A percentile compares a stretch with the other conserved stretches of the same genome.
These are phyloP conservation scores for Trididemnum miniatum DNA, from an alignment of 23 tunicate genomes.

Conservation along the genomic window DNA sequence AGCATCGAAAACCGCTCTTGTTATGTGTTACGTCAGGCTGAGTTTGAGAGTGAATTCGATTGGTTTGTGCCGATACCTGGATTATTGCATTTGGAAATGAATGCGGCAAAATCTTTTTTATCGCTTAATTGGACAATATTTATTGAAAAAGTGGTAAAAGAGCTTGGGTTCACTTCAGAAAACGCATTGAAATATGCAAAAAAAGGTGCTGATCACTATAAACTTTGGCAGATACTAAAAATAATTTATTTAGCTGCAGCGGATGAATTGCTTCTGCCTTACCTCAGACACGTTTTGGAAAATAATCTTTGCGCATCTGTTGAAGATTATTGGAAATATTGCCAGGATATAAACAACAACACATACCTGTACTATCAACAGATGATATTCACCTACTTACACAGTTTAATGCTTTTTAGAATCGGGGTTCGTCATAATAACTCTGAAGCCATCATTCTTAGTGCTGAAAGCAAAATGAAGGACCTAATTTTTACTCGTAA, in stretches of 20 bases:
- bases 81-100: background rate
- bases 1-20: background rate
- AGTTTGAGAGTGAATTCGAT: background rate
- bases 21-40: background rate
- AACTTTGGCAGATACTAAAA: background rate
- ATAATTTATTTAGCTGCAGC: background rate
- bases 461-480: constrained; percentile 7
- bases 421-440: constrained; percentile 16
- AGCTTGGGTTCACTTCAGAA: background rate
- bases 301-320: background rate
- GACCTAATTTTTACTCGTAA: constrained; percentile 1
- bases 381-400: constrained; percentile 2
- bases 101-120: constrained; percentile 1
- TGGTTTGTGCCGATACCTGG: constrained; percentile 22
- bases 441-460: constrained; percentile 20
- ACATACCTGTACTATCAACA: constrained; percentile 5
- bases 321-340: constrained; percentile 13
- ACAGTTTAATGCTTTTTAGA: background rate
- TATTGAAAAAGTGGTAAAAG: background rate
- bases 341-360: background rate
- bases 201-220: constrained; percentile 9
- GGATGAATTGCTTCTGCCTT: constrained; percentile 17
- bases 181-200: constrained; percentile 8
- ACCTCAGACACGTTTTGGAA: background rate
- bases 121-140: constrained; percentile 9